Evolutionary conservation across 92 coral and sea anemone genomes (phyloP), one percentile per base, ranked within the genome.

Genomic region (Muricea muricata): DNA sequence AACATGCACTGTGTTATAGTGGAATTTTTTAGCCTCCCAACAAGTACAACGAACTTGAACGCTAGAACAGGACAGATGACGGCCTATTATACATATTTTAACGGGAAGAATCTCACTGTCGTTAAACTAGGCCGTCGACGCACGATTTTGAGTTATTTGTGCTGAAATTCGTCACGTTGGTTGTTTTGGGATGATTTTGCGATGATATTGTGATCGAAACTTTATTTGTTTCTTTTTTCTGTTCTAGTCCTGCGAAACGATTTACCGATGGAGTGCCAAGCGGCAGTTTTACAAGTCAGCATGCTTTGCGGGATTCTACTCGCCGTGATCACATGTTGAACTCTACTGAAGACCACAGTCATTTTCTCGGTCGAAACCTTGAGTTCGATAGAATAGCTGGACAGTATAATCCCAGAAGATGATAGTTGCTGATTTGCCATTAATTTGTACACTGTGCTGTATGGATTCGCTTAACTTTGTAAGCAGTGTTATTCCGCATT

Each of bases 21-120:
- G 28, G 76, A 70, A 70, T 70, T 70, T 13, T 42, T 70, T 70
- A 70, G 76, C 21, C 76, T 70, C 76, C 46, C 76, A 54, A 70
- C 76, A 70, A 35, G 50, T 70, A 30, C 70, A 63, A 63, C 70
- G 39, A 40, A 63, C 70, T 63, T 63, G 70, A 28, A 63, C 28
- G 70, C 28, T 63, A 63, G 76, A 70, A 30, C 48, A 37, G 52
- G 29, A n/a, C 50, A 70, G 76, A 54, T 70, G 76, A 70, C 50
- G 28, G 76, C 48, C 76, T 70, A 35, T 37, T n/a, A n/a, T n/a
- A n/a, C n/a, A n/a, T n/a, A n/a, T n/a, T n/a, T n/a, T n/a, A n/a
- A n/a, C n/a, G n/a, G n/a, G n/a, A n/a, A n/a, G n/a, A n/a, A n/a
- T n/a, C n/a, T n/a, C n/a, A n/a, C n/a, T n/a, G n/a, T n/a, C n/a